Evolutionary conservation across 2,113 vertebrate genomes (phyloP).

Genomic region (Synodontis membranacea): DNA sequence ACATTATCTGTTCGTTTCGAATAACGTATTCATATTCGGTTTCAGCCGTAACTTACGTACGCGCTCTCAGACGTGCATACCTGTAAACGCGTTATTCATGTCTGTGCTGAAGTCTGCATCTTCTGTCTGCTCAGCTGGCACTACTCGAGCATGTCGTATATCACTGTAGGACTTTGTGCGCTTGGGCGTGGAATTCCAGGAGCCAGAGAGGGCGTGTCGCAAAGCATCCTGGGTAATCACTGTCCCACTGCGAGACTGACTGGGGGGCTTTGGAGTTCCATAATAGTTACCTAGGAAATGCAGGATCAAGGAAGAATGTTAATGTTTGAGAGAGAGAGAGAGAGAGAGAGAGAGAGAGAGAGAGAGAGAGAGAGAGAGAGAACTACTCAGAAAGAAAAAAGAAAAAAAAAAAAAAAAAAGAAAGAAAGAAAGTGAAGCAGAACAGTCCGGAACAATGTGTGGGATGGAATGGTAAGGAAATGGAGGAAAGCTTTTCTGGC

Average conservation of each 20-base stretch:
- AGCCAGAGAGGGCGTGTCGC: conserved; percentile 77
- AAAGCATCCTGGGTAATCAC: conserved; percentile 92
- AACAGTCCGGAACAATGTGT: conserved; percentile 31
- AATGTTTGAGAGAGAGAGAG: conserved; percentile 73
- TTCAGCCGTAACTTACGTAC: not conserved
- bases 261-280: conserved; percentile 97
- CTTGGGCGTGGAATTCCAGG: conserved; percentile 90
- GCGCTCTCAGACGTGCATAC: conserved; percentile 61
- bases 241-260: conserved; percentile 93
- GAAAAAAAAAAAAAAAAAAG: too few species aligned
- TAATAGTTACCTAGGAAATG: conserved; percentile 99
- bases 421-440: conserved; percentile 9
- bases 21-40: not conserved
- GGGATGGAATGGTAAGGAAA: conserved; percentile 10
- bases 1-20: not conserved
- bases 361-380: not conserved
- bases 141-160: conserved; percentile 98
- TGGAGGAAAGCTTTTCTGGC: conserved; percentile 8
- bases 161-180: conserved; percentile 98
- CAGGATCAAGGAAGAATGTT: conserved; percentile 75
- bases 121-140: conserved; percentile 81
- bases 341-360: not conserved
- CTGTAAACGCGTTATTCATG: conserved; percentile 99
- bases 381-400: too few species aligned
- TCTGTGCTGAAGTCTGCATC: conserved; percentile 91